Percentiles rank a stretch among this genome's conserved stretches.
Evolutionary conservation across 2,888 invertebrate genomes (phyloP).

Genomic region (Acanthococcus lagerstroemiae): DNA sequence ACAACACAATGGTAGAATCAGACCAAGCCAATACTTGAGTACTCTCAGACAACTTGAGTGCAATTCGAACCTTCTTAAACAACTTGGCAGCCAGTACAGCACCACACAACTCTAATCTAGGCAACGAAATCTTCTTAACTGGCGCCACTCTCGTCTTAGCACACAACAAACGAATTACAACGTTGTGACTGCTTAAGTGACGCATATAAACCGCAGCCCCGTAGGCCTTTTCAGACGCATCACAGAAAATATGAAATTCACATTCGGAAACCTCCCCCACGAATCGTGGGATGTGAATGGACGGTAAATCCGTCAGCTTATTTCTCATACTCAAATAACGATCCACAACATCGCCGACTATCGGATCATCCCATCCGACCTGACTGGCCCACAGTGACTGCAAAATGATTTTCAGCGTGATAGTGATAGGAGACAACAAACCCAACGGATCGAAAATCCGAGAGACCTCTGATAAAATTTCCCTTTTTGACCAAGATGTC

Average conservation of each 20-base stretch:
- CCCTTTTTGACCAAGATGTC: conserved; percentile 19
- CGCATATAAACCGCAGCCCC: conserved; percentile 36
- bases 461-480: conserved; percentile 22
- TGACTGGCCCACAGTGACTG: conserved; percentile 24
- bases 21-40: not conserved
- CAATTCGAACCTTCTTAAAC: not conserved
- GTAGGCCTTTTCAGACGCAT: conserved; percentile 35
- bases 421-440: conserved; percentile 20
- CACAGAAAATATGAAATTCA: conserved; percentile 35
- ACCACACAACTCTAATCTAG: conserved; percentile 37
- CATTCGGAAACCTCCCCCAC: not conserved
- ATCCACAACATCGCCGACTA: conserved; percentile 1
- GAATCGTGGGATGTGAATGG: conserved; percentile 7
- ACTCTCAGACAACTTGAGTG: conserved; percentile 9
- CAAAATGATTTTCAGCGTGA: conserved; percentile 26
- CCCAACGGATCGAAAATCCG: conserved; percentile 32
- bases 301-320: conserved; percentile 4
- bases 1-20: conserved; percentile 17
- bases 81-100: conserved; percentile 35
- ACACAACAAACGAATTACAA: conserved; percentile 34
- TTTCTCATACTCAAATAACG: not conserved
- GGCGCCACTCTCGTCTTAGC: conserved; percentile 39
- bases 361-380: conserved; percentile 30
- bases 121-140: conserved; percentile 35
- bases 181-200: not conserved